Evolutionary conservation across 2,888 invertebrate species (phyloP).

Genomic region (Cremastobaeus sp.): DNA sequence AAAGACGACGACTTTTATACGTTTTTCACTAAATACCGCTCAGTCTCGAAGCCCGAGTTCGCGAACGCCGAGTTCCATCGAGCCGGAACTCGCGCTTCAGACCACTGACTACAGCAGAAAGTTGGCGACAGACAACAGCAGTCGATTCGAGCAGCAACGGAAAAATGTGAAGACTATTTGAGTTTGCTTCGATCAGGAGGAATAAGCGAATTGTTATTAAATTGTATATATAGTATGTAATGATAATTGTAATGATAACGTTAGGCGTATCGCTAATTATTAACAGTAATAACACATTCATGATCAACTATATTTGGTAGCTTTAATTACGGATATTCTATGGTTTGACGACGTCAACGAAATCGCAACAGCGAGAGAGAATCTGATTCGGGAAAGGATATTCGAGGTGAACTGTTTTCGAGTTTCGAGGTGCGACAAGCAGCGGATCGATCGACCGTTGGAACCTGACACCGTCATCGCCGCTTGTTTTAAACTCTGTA

Average conservation of each 20-base stretch:
- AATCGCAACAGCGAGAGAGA: slow-evolving; percentile 1
- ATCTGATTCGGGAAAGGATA: slow-evolving; percentile 1
- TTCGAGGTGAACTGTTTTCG: slow-evolving; percentile 6
- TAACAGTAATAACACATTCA: slow-evolving; percentile 70
- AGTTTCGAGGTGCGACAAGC: slow-evolving; percentile 9
- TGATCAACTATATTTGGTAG: slow-evolving; percentile 73
- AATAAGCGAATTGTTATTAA: slow-evolving; percentile 70
- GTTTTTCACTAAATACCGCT: no score
- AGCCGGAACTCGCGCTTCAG: no score
- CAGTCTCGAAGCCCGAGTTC: no score
- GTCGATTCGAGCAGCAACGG: background rate
- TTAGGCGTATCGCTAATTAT: slow-evolving; percentile 71
- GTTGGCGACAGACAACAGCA: no score
- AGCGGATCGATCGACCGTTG: slow-evolving; percentile 7
- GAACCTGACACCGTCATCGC: slow-evolving; percentile 17
- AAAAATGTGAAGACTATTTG: background rate
- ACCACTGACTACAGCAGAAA: no score
- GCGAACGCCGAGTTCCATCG: no score
- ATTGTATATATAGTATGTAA: slow-evolving; percentile 75
- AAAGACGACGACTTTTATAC: no score
- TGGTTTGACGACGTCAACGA: slow-evolving; percentile 40
- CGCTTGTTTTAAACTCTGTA: slow-evolving; percentile 54
- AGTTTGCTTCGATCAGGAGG: slow-evolving; percentile 34
- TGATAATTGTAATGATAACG: slow-evolving; percentile 69
- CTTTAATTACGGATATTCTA: slow-evolving; percentile 66